phyloP scores from a whole-genome alignment of 2,113 vertebrate genomes.

The Dromiciops gliroides region DNA sequence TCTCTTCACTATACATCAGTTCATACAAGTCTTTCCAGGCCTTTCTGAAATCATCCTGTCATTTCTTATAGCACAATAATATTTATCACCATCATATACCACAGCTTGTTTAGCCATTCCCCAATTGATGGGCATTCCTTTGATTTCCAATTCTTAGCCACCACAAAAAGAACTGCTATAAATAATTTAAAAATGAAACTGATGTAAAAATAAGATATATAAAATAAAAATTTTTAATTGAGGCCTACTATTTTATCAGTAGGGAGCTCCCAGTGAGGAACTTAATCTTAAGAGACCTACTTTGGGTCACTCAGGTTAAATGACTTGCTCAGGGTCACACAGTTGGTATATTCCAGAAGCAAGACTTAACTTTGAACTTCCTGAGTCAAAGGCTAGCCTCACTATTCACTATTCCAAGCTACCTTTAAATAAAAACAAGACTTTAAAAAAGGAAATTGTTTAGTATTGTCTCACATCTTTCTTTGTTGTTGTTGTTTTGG shows the following conservation, averaged over 20 bases:
- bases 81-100: too few relatives aligned
- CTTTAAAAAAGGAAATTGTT: constrained; percentile 11
- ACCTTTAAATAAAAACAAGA: neutral
- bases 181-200: neutral
- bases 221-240: neutral
- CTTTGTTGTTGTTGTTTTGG: too few relatives aligned
- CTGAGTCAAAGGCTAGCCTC: neutral
- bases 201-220: neutral
- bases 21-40: too few relatives aligned
- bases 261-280: neutral
- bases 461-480: neutral
- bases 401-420: neutral
- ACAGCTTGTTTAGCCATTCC: too few relatives aligned
- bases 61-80: too few relatives aligned
- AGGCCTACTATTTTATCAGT: neutral
- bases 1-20: too few relatives aligned
- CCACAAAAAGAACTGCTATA: too few relatives aligned
- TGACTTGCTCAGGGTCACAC: neutral
- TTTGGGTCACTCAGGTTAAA: neutral
- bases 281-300: neutral
- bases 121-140: too few relatives aligned
- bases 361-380: neutral
- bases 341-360: neutral
- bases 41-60: too few relatives aligned
- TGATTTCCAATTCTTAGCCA: too few relatives aligned